These are phyloP conservation scores for Acrossocheilus wenchowensis DNA, from an alignment of 2,797 vertebrate genomes.

Conservation along the genomic window DNA sequence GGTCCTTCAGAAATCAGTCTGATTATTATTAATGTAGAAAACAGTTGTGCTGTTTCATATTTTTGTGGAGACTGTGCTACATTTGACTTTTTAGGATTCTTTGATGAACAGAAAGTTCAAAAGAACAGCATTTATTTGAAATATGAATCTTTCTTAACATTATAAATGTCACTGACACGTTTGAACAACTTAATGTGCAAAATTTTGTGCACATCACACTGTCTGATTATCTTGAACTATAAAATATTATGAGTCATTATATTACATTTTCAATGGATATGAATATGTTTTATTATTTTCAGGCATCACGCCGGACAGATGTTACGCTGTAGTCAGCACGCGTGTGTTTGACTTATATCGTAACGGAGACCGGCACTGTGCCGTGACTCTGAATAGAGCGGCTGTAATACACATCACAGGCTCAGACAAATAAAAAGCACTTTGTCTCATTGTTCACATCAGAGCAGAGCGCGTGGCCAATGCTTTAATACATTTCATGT, in stretches of 20 bases:
- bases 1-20: background rate
- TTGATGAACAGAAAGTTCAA: background rate
- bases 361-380: background rate
- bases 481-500: constrained; percentile 43
- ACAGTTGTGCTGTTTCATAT: background rate
- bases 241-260: background rate
- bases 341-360: background rate
- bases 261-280: background rate
- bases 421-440: constrained; percentile 54
- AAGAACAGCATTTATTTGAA: background rate
- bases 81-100: background rate
- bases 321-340: background rate
- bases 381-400: constrained; percentile 9
- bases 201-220: background rate
- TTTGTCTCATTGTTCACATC: constrained; percentile 53
- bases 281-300: background rate
- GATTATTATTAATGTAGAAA: background rate
- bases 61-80: background rate
- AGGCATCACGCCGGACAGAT: background rate
- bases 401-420: constrained; percentile 10
- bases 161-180: background rate
- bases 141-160: background rate
- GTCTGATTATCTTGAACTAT: background rate
- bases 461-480: constrained; percentile 41
- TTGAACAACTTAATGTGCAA: background rate